Evolutionary conservation across 2,113 vertebrate genomes (phyloP).

Genomic region (Merops nubicus): DNA sequence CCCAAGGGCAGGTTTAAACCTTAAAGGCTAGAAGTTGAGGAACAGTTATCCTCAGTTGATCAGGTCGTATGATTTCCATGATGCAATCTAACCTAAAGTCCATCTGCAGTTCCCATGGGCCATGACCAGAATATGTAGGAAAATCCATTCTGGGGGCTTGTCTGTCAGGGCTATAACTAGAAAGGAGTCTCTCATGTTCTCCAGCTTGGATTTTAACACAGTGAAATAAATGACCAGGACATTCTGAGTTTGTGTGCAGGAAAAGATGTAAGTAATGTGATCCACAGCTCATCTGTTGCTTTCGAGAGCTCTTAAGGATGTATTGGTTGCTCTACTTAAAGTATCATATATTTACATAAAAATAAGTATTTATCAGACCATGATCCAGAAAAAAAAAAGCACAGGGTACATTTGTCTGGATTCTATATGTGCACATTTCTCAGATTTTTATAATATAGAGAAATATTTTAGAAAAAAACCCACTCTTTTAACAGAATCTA

Average conservation of each 20-base stretch:
- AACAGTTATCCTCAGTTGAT: not conserved
- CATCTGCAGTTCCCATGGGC: not conserved
- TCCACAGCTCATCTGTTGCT: not conserved
- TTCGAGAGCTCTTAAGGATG: not conserved
- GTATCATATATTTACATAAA: not conserved
- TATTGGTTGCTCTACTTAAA: not conserved
- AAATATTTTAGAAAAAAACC: not conserved
- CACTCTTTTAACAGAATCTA: not conserved
- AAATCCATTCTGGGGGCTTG: not conserved
- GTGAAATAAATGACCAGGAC: not conserved
- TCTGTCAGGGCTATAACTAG: not conserved
- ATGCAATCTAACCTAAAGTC: not conserved
- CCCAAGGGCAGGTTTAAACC: not conserved
- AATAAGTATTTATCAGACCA: not conserved
- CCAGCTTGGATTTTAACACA: not conserved
- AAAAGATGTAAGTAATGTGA: fast-evolving
- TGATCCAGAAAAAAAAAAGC: not conserved
- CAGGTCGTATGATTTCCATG: not conserved
- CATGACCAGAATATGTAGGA: not conserved
- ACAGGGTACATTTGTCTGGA: not conserved
- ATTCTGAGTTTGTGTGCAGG: not conserved
- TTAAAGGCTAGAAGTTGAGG: not conserved
- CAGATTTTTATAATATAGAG: not conserved
- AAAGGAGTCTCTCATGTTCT: not conserved
- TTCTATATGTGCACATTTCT: not conserved